Base-by-base conservation (phyloP, 2,797 vertebrate species). In the Bovichtus variegatus region DNA sequence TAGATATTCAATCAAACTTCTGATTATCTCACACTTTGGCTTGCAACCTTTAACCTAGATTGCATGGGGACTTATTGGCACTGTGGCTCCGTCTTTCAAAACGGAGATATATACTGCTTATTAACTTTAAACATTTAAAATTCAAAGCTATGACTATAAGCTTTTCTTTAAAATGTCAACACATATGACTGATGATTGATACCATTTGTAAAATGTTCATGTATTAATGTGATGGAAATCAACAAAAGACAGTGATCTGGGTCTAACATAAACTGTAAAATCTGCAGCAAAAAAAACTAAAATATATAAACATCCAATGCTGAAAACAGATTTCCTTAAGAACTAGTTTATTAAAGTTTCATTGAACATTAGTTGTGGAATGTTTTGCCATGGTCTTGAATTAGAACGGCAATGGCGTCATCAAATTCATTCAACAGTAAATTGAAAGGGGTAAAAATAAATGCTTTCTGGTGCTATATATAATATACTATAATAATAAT, bases 121-220 rank as follows among this genome's bases (percentile, higher is more conserved):
- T 91, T 87, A 86, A 78, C 82, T 89, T 91, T 84, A 90, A 91
- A 84, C 71, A 86, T 73, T 81, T 87, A 21, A 69, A 66, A 74
- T 64, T 76, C 53, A 44, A 19, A 62, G 44, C 57, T 74, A 57
- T 54, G 65, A 75, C 61, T 57, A 38, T 53, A 46, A 81, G 55
- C 61, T 61, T 36, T 70, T 86, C 67, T 80, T 78, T 83, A 74
- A 80, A 36, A 50, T 78, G 70, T 73, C 78, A 40, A 84, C 13
- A 4, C 1, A 0, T 19, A 44, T 21, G 55, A 84, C 73, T 55
- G 18, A 77, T 66, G 49, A 79, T 68, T 2, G 4, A 62, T 36
- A 60, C 15, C 34, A 71, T 66, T 70, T 69, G 23, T 59, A 27
- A 64, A 40, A 47, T 69, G 59, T 51, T 47, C 31, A 9, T 55